Conservation (phyloP, 2,888 invertebrate species). For the Asteroscopus sphinx region DNA sequence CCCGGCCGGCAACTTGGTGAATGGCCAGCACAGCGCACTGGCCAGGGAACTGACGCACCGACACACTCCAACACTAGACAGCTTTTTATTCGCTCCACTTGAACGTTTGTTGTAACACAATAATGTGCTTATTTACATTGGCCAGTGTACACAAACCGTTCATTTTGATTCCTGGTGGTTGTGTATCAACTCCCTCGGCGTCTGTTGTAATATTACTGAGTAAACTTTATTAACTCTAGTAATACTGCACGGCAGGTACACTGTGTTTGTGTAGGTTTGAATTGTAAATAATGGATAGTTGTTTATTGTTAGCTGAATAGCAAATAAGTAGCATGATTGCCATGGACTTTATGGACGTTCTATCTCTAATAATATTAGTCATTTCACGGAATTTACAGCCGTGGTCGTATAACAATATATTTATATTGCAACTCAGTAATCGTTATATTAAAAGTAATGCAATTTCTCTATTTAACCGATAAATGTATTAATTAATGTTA, state of each 20-base stretch:
- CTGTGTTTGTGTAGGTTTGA: conserved; percentile 25
- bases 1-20: background rate
- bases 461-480: conserved; percentile 11
- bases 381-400: too few relatives aligned
- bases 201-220: conserved; percentile 35
- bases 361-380: too few relatives aligned
- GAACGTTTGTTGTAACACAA: conserved; percentile 27
- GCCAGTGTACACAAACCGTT: conserved; percentile 29
- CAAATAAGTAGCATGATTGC: background rate
- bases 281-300: conserved; percentile 26
- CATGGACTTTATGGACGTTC: too few relatives aligned
- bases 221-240: conserved; percentile 37
- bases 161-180: conserved; percentile 23
- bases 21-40: conserved; percentile 6
- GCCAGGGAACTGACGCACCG: conserved; percentile 14
- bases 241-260: background rate
- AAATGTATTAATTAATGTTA: conserved; percentile 13
- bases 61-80: background rate
- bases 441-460: background rate
- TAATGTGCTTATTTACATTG: conserved; percentile 34
- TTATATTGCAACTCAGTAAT: conserved; percentile 10
- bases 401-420: too few relatives aligned
- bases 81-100: conserved; percentile 9
- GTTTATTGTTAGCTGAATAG: conserved; percentile 31
- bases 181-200: conserved; percentile 24